Percentiles rank a stretch among this genome's conserved stretches.
phyloP scores from a whole-genome alignment of 2,113 vertebrate species.

The Oreotrochilus melanogaster region DNA sequence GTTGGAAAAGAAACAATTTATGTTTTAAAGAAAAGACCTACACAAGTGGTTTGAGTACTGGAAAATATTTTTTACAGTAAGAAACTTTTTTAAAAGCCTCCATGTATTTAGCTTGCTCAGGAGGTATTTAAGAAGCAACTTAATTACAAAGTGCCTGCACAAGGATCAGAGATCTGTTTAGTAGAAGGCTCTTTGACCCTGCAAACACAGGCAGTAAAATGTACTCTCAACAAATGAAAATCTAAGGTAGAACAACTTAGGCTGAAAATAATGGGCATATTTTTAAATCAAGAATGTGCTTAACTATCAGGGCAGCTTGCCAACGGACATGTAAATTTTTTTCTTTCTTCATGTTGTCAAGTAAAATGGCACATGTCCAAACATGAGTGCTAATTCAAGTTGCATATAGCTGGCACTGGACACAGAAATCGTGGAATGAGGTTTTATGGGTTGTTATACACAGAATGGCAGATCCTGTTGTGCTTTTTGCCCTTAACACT shows the following conservation, averaged over 20 bases:
- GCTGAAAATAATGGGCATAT: constrained; percentile 23
- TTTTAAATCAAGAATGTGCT: constrained; percentile 44
- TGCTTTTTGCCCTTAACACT: constrained; percentile 28
- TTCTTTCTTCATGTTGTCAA: constrained; percentile 45
- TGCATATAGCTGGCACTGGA: constrained; percentile 9
- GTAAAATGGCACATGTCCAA: constrained; percentile 21
- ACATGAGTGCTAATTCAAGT: constrained; percentile 25
- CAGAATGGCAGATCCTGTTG: constrained; percentile 42
- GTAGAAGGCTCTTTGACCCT: not conserved
- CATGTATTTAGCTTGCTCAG: not conserved
- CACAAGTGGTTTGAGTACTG: not conserved
- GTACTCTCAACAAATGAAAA: not conserved
- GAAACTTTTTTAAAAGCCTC: not conserved
- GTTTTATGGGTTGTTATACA: constrained; percentile 9
- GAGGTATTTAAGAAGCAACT: not conserved
- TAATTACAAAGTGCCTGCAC: not conserved
- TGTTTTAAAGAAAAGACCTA: not conserved
- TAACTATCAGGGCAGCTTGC: constrained; percentile 25
- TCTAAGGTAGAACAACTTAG: not conserved
- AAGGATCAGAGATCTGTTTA: not conserved
- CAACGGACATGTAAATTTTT: constrained; percentile 18
- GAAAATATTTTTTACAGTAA: not conserved
- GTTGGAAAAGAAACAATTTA: not conserved
- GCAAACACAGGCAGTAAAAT: not conserved
- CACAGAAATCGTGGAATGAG: constrained; percentile 27